These are phyloP conservation scores for Serripes groenlandicus DNA, from an alignment of 2,888 invertebrate species.

Conservation along the genomic window DNA sequence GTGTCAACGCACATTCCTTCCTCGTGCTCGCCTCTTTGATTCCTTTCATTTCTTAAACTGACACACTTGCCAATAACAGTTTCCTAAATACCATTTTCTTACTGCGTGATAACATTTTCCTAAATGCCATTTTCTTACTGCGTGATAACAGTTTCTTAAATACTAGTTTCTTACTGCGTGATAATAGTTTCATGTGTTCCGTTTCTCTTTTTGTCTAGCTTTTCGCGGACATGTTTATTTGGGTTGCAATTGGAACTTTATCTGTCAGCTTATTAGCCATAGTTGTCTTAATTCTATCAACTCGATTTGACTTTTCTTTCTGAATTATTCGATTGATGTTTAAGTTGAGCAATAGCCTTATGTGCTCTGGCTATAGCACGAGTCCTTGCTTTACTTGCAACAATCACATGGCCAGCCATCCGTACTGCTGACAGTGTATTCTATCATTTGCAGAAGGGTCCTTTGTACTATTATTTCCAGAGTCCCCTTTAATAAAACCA, in stretches of 20 bases:
- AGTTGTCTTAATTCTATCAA: not conserved
- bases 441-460: too few species aligned
- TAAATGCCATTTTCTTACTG: not conserved
- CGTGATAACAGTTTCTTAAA: too few species aligned
- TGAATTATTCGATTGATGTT: not conserved
- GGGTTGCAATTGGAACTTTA: not conserved
- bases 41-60: constrained; percentile 11
- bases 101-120: too few species aligned
- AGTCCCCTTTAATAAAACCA: not conserved
- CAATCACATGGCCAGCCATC: not conserved
- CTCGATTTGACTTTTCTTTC: constrained; percentile 16
- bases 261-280: too few species aligned
- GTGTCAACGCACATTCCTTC: too few species aligned
- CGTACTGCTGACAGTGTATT: not conserved
- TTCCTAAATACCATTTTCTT: not conserved
- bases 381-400: not conserved
- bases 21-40: too few species aligned
- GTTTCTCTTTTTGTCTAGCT: not conserved
- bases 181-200: not conserved
- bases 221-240: not conserved
- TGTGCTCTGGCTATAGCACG: constrained; percentile 5
- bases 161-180: too few species aligned
- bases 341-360: constrained; percentile 5
- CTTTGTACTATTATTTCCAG: not conserved
- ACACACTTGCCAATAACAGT: constrained; percentile 9